Evolutionary conservation across 2,797 vertebrate genomes (phyloP).

Genomic region (Phoebastria nigripes): DNA sequence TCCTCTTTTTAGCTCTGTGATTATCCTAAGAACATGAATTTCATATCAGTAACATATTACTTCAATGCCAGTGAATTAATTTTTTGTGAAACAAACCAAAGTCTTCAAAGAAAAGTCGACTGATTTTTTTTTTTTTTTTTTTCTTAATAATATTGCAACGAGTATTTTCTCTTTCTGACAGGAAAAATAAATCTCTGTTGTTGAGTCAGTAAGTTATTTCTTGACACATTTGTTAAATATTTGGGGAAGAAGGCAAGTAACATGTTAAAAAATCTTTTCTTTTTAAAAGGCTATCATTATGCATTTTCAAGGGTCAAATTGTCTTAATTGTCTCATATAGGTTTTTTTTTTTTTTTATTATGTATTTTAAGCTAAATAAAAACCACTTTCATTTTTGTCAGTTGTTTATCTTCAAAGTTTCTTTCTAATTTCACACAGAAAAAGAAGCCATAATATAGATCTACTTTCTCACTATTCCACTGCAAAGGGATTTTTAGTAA

Average conservation of each 20-base stretch:
- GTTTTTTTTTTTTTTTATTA: background rate
- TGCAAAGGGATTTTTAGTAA: background rate
- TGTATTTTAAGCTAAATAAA: background rate
- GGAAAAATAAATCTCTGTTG: background rate
- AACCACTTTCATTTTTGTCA: background rate
- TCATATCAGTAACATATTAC: background rate
- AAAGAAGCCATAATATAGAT: background rate
- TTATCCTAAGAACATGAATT: background rate
- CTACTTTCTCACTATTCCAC: background rate
- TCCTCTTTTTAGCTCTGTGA: background rate
- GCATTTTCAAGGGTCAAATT: background rate
- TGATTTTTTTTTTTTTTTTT: background rate
- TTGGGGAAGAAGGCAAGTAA: background rate
- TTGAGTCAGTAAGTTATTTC: background rate
- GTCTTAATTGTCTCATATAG: background rate
- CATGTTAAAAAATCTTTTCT: background rate
- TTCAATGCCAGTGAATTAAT: background rate
- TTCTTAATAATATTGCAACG: background rate
- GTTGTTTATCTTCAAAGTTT: background rate
- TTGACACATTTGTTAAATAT: background rate
- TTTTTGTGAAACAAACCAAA: background rate
- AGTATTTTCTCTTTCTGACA: background rate
- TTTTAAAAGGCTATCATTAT: background rate
- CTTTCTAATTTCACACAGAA: background rate
- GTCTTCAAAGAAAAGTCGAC: background rate